Evolutionary conservation across 37 sponge, comb jelly and placozoan species (phyloP).

Genomic region (Spongia lamella): DNA sequence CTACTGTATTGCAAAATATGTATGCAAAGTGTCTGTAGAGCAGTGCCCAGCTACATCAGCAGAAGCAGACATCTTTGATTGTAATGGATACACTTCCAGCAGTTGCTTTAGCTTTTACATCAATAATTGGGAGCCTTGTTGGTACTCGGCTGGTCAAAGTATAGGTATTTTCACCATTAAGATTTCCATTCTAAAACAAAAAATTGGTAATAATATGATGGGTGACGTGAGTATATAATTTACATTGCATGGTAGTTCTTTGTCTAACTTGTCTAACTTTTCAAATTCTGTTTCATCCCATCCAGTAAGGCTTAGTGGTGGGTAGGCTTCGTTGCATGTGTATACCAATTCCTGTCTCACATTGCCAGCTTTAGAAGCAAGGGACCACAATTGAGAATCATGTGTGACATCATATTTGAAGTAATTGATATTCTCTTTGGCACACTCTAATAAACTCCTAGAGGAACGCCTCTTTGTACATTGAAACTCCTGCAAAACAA

Average conservation of each 20-base stretch:
- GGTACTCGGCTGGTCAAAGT: conserved; percentile 40
- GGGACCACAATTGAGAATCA: conserved; percentile 11
- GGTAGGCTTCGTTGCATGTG: conserved; percentile 4
- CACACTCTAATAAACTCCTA: background rate
- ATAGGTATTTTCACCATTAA: conserved; percentile 4
- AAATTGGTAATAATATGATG: background rate
- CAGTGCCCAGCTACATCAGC: conserved; percentile 14
- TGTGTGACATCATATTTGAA: conserved; percentile 8
- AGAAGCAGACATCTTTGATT: conserved; percentile 64
- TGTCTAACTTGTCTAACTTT: background rate
- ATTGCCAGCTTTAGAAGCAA: conserved; percentile 18
- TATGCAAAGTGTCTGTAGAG: too few species aligned
- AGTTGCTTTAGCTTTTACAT: conserved; percentile 1
- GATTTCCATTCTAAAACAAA: background rate
- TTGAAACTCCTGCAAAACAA: background rate
- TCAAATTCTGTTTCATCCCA: conserved; percentile 43
- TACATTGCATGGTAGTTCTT: background rate
- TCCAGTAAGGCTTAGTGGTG: conserved; percentile 20
- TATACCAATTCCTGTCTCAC: conserved; percentile 23
- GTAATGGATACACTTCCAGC: conserved; percentile 1
- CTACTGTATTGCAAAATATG: too few species aligned
- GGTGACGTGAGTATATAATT: background rate
- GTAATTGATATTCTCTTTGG: too few species aligned
- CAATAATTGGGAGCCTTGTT: conserved; percentile 36
- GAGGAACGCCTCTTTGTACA: background rate